Conservation (phyloP, 2,113 vertebrate species). For the Theropithecus gelada region DNA sequence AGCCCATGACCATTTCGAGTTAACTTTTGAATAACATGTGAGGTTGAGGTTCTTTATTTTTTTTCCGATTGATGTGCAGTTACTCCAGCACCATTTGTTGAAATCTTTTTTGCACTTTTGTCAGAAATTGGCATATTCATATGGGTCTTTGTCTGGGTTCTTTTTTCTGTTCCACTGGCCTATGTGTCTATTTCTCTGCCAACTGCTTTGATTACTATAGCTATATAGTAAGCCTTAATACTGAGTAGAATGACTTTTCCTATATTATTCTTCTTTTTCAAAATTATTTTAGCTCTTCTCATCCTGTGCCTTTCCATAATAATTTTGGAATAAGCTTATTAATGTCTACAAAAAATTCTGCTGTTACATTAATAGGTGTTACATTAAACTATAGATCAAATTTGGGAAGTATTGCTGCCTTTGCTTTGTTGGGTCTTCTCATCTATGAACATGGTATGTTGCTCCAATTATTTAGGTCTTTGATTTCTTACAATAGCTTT, state of each 20-base stretch:
- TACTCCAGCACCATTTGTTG: background rate
- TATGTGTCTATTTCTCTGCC: background rate
- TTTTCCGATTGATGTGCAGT: background rate
- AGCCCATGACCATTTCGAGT: background rate
- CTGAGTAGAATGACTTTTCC: background rate
- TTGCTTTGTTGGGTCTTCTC: background rate
- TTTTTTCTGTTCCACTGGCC: background rate
- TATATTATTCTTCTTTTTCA: background rate
- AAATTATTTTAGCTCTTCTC: background rate
- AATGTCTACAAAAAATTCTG: background rate
- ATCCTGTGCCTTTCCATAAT: background rate
- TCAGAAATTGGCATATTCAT: background rate
- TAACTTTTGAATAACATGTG: background rate
- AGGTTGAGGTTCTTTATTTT: background rate
- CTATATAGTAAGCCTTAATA: background rate
- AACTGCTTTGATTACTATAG: background rate
- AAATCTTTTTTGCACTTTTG: background rate
- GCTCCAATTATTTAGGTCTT: background rate
- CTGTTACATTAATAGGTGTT: background rate
- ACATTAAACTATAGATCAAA: background rate
- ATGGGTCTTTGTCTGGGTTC: background rate
- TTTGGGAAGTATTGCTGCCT: background rate
- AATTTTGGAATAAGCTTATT: slow-evolving; percentile 25
- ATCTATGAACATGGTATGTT: background rate
- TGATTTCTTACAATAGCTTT: background rate